phyloP scores from a whole-genome alignment of 2,888 invertebrate species.

The Cataglyphis cursor region DNA sequence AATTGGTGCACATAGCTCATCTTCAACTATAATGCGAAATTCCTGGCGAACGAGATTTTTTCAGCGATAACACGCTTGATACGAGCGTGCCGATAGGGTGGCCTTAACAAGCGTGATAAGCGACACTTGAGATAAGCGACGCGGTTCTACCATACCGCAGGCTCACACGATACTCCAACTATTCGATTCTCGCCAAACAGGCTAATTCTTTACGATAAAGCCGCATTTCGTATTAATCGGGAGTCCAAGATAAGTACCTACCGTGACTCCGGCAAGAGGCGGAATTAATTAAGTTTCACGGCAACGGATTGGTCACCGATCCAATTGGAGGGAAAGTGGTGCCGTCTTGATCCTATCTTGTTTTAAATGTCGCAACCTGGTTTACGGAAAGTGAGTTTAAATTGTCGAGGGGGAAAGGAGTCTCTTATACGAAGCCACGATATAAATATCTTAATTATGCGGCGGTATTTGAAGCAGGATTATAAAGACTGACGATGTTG shows the following conservation, averaged over 20 bases:
- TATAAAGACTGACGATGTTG: constrained; percentile 51
- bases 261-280: constrained; percentile 71
- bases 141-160: not conserved
- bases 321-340: constrained; percentile 65
- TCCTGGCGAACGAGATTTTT: constrained; percentile 51
- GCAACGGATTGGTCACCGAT: constrained; percentile 69
- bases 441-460: constrained; percentile 73
- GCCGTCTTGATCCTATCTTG: constrained; percentile 73
- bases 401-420: constrained; percentile 66
- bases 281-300: constrained; percentile 76
- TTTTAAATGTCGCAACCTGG: constrained; percentile 67
- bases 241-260: constrained; percentile 70
- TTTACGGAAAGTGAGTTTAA: constrained; percentile 67
- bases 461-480: constrained; percentile 58
- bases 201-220: constrained; percentile 75
- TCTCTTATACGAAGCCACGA: constrained; percentile 49
- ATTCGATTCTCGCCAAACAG: constrained; percentile 67
- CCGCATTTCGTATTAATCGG: constrained; percentile 74
- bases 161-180: not conserved
- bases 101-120: constrained; percentile 34
- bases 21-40: constrained; percentile 71
- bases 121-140: constrained; percentile 38
- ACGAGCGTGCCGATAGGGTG: not conserved
- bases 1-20: constrained; percentile 72
- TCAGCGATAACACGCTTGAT: not conserved